Evolutionary conservation across 2,888 invertebrate species (phyloP).

Genomic region (Meteorus colon): DNA sequence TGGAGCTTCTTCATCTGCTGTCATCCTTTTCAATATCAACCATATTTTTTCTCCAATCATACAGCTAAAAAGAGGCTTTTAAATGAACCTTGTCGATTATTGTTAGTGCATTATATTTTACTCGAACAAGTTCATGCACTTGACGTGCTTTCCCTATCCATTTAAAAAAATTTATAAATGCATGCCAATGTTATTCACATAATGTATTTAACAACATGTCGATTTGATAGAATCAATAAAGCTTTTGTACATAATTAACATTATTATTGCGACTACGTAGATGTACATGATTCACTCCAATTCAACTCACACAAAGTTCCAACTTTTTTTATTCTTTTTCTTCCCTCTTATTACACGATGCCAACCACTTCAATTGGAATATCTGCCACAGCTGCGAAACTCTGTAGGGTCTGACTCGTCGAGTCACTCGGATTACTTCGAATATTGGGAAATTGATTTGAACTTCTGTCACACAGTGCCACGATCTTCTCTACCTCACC

Average conservation of each 20-base stretch:
- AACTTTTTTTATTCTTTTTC: not conserved
- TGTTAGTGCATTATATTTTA: not conserved
- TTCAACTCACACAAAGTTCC: not conserved
- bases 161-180: too few species aligned
- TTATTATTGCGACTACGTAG: not conserved
- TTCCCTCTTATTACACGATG: conserved; percentile 5
- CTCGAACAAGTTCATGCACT: not conserved
- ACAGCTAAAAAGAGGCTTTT: not conserved
- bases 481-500: not conserved
- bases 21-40: not conserved
- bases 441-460: conserved; percentile 26
- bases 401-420: conserved; percentile 8
- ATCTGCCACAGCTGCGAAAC: conserved; percentile 21
- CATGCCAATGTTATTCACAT: not conserved
- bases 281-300: not conserved
- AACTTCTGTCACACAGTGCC: conserved; percentile 16
- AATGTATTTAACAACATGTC: not conserved
- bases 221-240: not conserved
- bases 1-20: not conserved
- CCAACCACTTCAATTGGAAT: conserved; percentile 21
- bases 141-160: too few species aligned
- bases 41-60: not conserved
- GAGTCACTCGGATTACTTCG: conserved; percentile 8
- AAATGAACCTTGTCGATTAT: not conserved
- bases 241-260: not conserved